Evolutionary conservation across 1,140 invertebrate species (phyloP), one percentile per base, ranked within the genome.

Genomic region (Trigoniulus corallinus): DNA sequence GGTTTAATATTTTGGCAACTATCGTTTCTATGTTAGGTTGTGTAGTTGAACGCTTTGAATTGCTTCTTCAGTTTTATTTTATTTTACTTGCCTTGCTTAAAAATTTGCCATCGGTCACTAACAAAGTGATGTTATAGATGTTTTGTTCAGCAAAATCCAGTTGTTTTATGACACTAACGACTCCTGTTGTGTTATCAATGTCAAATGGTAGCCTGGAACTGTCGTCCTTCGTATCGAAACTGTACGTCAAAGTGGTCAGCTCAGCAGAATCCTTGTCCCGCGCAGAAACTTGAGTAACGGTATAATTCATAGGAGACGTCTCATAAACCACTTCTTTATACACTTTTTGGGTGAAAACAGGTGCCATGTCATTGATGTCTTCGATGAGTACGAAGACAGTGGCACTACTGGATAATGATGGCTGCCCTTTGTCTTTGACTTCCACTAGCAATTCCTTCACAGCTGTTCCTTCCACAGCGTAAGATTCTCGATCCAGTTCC

Each of bases 101-200:
- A 40, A 81, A 76, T 15, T 70, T 67, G 46, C 77, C 75, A 62
- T 80, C 73, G 1, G 77, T 78, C 0, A 82, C 83, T 21, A 86
- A 75, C 1, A 81, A 82, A 67, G 88, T 84, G 59, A 88, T 85
- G 43, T 86, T 79, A 60, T 83, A 88, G 20, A 75, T 63, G 3
- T 71, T 69, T 23, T 75, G 67, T 15, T 77, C 72, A 56, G 77
- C 88, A 50, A 81, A 78, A 2, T 75, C 68, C 48, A 88, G 67
- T 43, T 80, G 76, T 24, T 84, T 74, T 13, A 86, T 77, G 0
- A 91, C 84, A 3, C 81, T 86, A 23, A 95, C 86, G 1, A 83
- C 82, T 2, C 89, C 89, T 4, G 82, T 86, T 52, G 80, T 70
- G 56, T 88, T 81, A 67, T 94, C 87, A 27, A 94, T 84, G 15